phyloP scores from a whole-genome alignment of 2,797 vertebrate species.

The Pangasius larnaudii region DNA sequence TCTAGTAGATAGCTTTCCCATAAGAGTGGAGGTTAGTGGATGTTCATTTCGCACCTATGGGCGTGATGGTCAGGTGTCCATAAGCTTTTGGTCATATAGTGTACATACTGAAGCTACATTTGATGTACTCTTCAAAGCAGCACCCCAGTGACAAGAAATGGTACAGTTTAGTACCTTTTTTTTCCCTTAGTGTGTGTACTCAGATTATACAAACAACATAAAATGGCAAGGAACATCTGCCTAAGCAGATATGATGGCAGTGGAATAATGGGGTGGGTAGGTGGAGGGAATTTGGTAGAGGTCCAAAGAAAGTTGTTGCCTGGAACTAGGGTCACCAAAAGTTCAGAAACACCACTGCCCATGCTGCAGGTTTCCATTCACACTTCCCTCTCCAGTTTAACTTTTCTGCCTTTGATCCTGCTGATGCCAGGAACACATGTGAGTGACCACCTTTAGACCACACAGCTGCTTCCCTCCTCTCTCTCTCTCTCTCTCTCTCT shows the following conservation, averaged over 20 bases:
- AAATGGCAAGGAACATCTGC: background rate
- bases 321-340: background rate
- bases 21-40: background rate
- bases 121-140: background rate
- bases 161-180: background rate
- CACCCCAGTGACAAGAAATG: background rate
- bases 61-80: background rate
- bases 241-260: background rate
- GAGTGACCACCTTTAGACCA: conserved; percentile 23
- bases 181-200: background rate
- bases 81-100: background rate
- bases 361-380: conserved; percentile 21
- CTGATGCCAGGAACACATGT: conserved; percentile 17
- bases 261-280: background rate
- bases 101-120: background rate
- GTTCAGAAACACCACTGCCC: conserved; percentile 5
- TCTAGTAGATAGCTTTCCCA: background rate
- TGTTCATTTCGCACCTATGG: background rate
- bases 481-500: background rate
- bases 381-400: background rate
- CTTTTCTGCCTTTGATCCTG: background rate
- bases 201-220: background rate
- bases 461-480: conserved; percentile 29
- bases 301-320: background rate
- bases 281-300: background rate